Evolutionary conservation across 2,888 invertebrate species (phyloP).

Genomic region (Penaeus monodon): DNA sequence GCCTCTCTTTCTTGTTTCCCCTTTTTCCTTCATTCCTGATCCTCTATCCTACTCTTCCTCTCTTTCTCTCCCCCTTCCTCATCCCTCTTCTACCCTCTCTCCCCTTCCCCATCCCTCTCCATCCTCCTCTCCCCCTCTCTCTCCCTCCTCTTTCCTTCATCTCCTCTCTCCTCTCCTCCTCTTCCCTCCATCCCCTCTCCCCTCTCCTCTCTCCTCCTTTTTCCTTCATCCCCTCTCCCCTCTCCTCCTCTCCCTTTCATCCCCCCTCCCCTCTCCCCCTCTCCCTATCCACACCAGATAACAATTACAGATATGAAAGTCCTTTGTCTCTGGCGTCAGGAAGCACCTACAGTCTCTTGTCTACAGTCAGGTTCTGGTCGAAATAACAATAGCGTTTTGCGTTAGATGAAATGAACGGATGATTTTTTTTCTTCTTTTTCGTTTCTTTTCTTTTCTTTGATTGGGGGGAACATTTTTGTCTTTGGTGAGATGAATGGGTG

Average conservation of each 20-base stretch:
- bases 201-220: neutral
- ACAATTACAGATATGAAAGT: too few relatives aligned
- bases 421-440: neutral
- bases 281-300: too few relatives aligned
- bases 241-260: too few relatives aligned
- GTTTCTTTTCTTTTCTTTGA: neutral
- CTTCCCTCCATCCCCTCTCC: neutral
- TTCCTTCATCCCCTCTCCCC: too few relatives aligned
- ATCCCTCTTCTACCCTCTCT: neutral
- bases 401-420: too few relatives aligned
- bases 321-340: too few relatives aligned
- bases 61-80: neutral
- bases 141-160: neutral
- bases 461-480: neutral
- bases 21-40: neutral
- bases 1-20: neutral
- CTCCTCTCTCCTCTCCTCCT: neutral
- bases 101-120: neutral
- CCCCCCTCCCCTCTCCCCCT: too few relatives aligned
- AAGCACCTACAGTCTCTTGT: too few relatives aligned
- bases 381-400: too few relatives aligned
- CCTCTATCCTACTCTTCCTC: neutral
- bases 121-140: fast-evolving
- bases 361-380: neutral
- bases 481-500: neutral